A percentile compares a stretch with the other conserved stretches of the same genome.
These are phyloP conservation scores for Clostera curtula DNA, from an alignment of 2,888 invertebrate genomes.

Conservation along the genomic window DNA sequence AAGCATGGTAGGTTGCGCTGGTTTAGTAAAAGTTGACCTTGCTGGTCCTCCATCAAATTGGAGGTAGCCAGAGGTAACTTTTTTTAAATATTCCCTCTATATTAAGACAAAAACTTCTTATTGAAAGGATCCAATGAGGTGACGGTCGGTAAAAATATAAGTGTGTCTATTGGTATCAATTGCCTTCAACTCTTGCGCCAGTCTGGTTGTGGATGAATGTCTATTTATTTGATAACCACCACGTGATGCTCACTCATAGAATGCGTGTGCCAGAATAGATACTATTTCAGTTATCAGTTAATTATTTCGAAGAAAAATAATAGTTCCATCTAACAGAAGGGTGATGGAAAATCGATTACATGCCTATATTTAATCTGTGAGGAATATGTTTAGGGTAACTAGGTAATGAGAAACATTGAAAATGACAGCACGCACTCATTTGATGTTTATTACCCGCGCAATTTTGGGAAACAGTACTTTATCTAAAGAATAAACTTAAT, in stretches of 20 bases:
- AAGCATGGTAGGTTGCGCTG: too few species aligned
- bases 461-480: constrained; percentile 57
- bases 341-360: neutral
- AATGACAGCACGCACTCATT: constrained; percentile 43
- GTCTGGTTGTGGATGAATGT: constrained; percentile 80
- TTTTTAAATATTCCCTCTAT: too few species aligned
- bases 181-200: constrained; percentile 90
- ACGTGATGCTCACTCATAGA: constrained; percentile 50
- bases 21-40: too few species aligned
- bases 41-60: too few species aligned
- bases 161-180: constrained; percentile 62
- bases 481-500: constrained; percentile 70
- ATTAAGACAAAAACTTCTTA: too few species aligned
- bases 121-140: too few species aligned
- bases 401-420: constrained; percentile 15
- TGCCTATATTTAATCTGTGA: neutral
- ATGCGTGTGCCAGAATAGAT: constrained; percentile 33
- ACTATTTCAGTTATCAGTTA: too few species aligned
- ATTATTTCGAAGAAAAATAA: too few species aligned
- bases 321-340: too few species aligned
- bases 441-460: constrained; percentile 38
- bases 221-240: constrained; percentile 84
- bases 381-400: neutral
- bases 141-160: too few species aligned
- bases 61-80: too few species aligned